phyloP scores from a whole-genome alignment of 2,888 invertebrate genomes.

The Pammene aurita region DNA sequence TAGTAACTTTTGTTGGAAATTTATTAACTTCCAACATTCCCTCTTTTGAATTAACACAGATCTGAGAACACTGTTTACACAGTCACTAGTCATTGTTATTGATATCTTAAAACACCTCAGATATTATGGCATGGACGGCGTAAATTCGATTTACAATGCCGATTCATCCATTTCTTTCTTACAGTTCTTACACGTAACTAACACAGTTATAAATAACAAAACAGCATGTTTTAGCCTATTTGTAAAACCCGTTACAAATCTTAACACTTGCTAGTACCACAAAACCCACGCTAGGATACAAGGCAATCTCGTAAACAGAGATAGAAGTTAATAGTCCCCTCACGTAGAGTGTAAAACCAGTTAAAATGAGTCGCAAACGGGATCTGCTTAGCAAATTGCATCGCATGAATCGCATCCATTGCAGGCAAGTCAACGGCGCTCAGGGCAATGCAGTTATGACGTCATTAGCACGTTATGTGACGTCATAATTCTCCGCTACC shows the following conservation, averaged over 20 bases:
- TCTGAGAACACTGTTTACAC: too few species aligned
- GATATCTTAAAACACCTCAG: too few species aligned
- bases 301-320: slow-evolving; percentile 30
- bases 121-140: too few species aligned
- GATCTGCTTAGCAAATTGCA: slow-evolving; percentile 65
- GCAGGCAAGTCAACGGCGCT: slow-evolving; percentile 63
- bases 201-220: background rate
- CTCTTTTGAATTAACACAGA: too few species aligned
- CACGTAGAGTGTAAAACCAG: slow-evolving; percentile 55
- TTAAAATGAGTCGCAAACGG: slow-evolving; percentile 50
- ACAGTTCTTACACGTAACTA: background rate
- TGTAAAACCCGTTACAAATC: slow-evolving; percentile 6
- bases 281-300: slow-evolving; percentile 23
- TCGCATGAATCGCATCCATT: slow-evolving; percentile 64
- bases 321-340: slow-evolving; percentile 35
- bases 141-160: too few species aligned
- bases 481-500: slow-evolving; percentile 77
- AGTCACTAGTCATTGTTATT: too few species aligned
- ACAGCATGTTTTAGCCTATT: background rate
- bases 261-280: slow-evolving; percentile 3
- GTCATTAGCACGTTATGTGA: slow-evolving; percentile 80
- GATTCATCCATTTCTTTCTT: too few species aligned
- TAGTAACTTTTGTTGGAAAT: too few species aligned
- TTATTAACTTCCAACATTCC: too few species aligned
- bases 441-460: slow-evolving; percentile 79